A percentile compares a stretch with the other conserved stretches of the same genome.
Conservation (phyloP, 37 sponge, comb jelly and placozoan genomes). For the Aplysina aerophoba region DNA sequence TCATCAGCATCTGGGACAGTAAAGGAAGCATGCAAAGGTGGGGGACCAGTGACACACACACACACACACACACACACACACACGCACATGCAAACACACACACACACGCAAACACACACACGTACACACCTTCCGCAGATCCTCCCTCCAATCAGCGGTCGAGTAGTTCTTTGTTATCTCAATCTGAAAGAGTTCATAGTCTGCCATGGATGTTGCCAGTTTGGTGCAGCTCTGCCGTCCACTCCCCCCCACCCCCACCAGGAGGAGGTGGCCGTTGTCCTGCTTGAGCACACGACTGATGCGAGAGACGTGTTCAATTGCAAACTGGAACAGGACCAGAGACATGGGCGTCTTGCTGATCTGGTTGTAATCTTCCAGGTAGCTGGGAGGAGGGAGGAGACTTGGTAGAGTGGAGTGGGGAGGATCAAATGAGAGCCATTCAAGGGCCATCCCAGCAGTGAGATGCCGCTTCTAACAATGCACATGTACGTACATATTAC, state of each 20-base stretch:
- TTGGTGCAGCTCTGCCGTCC: constrained; percentile 96
- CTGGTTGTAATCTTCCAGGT: constrained; percentile 97
- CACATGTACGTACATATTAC: not conserved
- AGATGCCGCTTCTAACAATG: not conserved
- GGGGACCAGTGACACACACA: no score
- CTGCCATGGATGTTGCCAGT: constrained; percentile 95
- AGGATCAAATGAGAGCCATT: not conserved
- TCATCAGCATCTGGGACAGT: constrained; percentile 66
- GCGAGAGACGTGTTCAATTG: constrained; percentile 96
- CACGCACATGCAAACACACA: constrained; percentile 8
- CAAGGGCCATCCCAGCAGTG: not conserved
- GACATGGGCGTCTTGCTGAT: constrained; percentile 98
- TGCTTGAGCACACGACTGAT: constrained; percentile 95
- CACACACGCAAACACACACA: constrained; percentile 29
- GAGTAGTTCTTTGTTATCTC: constrained; percentile 96
- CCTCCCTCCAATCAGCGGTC: constrained; percentile 92
- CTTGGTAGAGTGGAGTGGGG: not conserved
- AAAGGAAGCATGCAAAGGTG: not conserved
- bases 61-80: constrained; percentile 33
- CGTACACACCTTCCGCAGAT: constrained; percentile 71
- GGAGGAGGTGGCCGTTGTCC: constrained; percentile 93
- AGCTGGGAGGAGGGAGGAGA: constrained; percentile 43
- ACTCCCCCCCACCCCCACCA: constrained; percentile 95
- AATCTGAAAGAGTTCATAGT: constrained; percentile 95
- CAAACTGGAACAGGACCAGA: constrained; percentile 96